Base-by-base conservation (phyloP, 2,888 invertebrate species). In the Hirtodrosophila duncani region DNA sequence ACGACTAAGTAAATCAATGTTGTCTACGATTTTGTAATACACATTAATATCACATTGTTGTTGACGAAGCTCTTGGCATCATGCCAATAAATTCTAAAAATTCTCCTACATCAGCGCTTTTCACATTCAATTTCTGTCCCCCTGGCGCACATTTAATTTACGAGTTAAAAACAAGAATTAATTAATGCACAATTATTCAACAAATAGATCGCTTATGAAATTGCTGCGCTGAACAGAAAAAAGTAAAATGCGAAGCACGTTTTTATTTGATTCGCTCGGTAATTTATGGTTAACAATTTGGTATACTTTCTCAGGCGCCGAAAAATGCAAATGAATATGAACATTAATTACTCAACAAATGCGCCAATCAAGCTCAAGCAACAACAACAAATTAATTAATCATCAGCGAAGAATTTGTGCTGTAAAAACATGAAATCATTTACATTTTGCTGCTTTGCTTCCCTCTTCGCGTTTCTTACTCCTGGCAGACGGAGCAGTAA, bases 331-430 rank as follows among this genome's bases (percentile, higher is more conserved):
- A 48, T 63, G 42, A 45, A 55, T 64, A 64, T 68, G 53, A 45
- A 52, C 61, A 72, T 61, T 57, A 67, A 80, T 67, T 61, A 55
- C 53, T 23, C 8, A 21, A 42, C 45, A 38, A 49, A 48, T 50
- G 57, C 61, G 20, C 26, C 26, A 26, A 20, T 53, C 51, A 38
- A 49, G 49, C 16, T 38, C 11, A 29, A 13, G n/a, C 7, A 24
- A 20, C 29, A 44, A 50, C 24, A 56, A 52, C 41, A 67, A 49
- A 74, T 81, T 74, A 78, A 81, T 74, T 69, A 81, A 66, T 74
- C 77, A 78, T 59, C 51, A 59, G 61, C 56, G 9, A 62, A 36
- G 44, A 29, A 49, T 36, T 55, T 57, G 48, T 50, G 50, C 39
- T 29, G 30, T 13, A 23, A 55, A 55, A 45, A 39, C 38, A 21